phyloP scores from a whole-genome alignment of 2,888 invertebrate species.

The Serrognathus titanus region DNA sequence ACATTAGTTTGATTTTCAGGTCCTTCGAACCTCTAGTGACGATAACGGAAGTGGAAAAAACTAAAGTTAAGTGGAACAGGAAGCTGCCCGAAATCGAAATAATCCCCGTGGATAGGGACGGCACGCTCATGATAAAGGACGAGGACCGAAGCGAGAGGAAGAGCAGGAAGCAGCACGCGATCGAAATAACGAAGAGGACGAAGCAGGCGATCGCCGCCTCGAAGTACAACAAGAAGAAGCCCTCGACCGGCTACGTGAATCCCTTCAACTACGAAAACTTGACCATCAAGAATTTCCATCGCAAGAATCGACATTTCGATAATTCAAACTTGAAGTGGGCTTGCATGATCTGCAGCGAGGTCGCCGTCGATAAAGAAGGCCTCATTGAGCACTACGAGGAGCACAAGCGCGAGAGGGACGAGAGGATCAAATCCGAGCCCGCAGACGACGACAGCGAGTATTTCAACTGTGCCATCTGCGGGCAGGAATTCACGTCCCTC shows the following conservation, averaged over 20 bases:
- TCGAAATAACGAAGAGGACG: not conserved
- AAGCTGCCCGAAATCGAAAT: conserved; percentile 24
- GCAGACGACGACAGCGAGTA: conserved; percentile 19
- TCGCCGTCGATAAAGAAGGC: conserved; percentile 20
- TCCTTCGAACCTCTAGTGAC: conserved; percentile 9
- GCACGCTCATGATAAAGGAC: conserved; percentile 1
- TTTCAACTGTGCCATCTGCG: conserved; percentile 31
- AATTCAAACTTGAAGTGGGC: conserved; percentile 22
- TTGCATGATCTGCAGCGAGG: conserved; percentile 27
- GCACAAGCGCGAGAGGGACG: conserved; percentile 25
- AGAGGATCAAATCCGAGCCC: conserved; percentile 3
- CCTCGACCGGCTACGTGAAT: conserved; percentile 21
- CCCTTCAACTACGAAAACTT: conserved; percentile 22
- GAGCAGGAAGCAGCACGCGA: not conserved
- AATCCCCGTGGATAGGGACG: conserved; percentile 17
- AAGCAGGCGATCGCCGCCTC: not conserved
- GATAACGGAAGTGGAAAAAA: conserved; percentile 3
- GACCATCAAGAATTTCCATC: conserved; percentile 2
- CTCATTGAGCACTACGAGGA: conserved; percentile 29
- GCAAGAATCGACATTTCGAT: conserved; percentile 10
- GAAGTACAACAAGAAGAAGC: not conserved
- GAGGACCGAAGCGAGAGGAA: not conserved
- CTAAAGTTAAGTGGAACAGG: conserved; percentile 16
- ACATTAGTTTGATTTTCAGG: conserved; percentile 13
- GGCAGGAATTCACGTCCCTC: conserved; percentile 33